Evolutionary conservation across 2,797 vertebrate genomes (phyloP), one percentile per base, ranked within the genome.

Genomic region (Delichon dasypus): DNA sequence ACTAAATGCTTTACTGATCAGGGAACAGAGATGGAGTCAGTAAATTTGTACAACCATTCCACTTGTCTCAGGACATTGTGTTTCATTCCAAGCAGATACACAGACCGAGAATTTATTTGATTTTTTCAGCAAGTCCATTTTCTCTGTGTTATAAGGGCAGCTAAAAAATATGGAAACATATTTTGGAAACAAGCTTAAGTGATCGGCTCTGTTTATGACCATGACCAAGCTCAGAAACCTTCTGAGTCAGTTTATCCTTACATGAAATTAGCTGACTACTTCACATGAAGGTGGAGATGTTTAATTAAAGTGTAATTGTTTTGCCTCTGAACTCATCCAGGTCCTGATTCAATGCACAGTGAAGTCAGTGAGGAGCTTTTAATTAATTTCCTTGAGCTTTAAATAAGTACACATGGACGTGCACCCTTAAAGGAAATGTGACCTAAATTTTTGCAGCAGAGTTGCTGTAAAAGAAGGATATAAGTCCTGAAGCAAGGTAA

Each of bases 261-360:
- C 74, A 40, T 91, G 84, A 94, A 91, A 90, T 95, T 57, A 93
- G 88, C 93, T 92, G 91, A 86, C 89, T 92, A 47, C 89, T 84
- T 95, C 80, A 47, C 85, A 96, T 50, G 74, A 74, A 90, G 76
- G 77, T 81, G 72, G 89, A 79, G 82, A 81, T 76, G 67, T 82
- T 96, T 96, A 95, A 97, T 97, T 95, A 96, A 95, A 85, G 84
- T 91, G 60, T 96, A 94, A 96, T 96, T 95, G 95, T 78, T 88
- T 90, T 85, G 88, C 45, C 70, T 93, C 64, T 94, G 92, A 93
- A 95, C 73, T 94, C 89, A 88, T 77, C 75, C 40, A 76, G 50
- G 60, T 93, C 77, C 90, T 96, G 93, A 94, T 93, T 94, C 92
- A 96, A 3, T 71, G 66, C 54, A 62, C 55, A 22, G 5, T 75